Base-by-base conservation (phyloP, 2,888 invertebrate species). In the Erebia palarica region DNA sequence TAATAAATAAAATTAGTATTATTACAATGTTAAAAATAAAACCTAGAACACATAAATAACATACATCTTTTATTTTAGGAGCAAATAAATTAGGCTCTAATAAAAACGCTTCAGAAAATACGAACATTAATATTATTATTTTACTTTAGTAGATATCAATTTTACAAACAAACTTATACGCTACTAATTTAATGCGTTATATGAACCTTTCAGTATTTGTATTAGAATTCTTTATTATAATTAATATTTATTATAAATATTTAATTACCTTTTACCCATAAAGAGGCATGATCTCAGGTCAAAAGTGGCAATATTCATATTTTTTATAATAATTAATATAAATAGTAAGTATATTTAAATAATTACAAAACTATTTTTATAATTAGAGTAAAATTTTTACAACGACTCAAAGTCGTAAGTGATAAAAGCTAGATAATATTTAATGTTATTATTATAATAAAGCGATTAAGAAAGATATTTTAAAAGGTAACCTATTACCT, bases 71-170 rank as follows among this genome's bases (percentile, higher is more conserved):
- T 58, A 44, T 14, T 27, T 13, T 27, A 27, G 21, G 11, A 21
- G 47, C 58, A 73, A 75, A 75, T 76, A 78, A 69, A 80, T 83
- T 81, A 82, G 80, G 79, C 80, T 80, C 78, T 74, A 72, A 76
- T 77, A 73, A 77, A 76, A 80, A 78, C 79, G 77, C 73, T 78
- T 72, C 78, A 75, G 68, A 80, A 78, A 77, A 78, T 76, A 79
- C 75, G 10, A 61, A 76, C 44, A 67, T 60, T 21, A 64, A 67
- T 66, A 61, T 36, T 36, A 36, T 7, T 36, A 36, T 36, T 36
- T 36, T 36, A 36, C 13, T 68, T 57, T 51, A 61, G 14, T 55
- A 73, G 10, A 49, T 18, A 59, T 51, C 58, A 21, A 55, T 68
- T 70, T 27, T 65, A 67, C 51, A 59, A 69, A 73, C 53, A 63